Percentiles rank a stretch among this genome's conserved stretches.
These are phyloP conservation scores for Chondrosia reniformis DNA, from an alignment of 37 sponge, comb jelly and placozoan genomes.

Conservation along the genomic window DNA sequence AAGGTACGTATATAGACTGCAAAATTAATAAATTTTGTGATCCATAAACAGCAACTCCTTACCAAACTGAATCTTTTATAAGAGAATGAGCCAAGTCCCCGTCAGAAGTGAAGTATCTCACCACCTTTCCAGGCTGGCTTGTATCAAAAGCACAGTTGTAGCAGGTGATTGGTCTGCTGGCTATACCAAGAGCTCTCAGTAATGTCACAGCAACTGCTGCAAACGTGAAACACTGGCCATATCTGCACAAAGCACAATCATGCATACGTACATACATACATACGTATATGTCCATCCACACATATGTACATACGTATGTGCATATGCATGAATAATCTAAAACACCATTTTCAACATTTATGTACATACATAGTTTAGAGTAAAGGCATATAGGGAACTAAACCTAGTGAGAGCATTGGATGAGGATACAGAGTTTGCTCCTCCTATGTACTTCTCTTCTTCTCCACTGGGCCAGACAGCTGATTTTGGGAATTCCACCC, in stretches of 20 bases:
- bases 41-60: too few relatives aligned
- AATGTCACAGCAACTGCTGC: constrained; percentile 70
- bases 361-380: too few relatives aligned
- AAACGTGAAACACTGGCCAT: constrained; percentile 81
- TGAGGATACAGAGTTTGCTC: too few relatives aligned
- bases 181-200: constrained; percentile 73
- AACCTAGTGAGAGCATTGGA: too few relatives aligned
- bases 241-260: constrained; percentile 27
- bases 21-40: neutral
- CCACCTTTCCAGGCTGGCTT: constrained; percentile 28
- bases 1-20: too few relatives aligned
- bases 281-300: neutral
- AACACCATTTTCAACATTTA: too few relatives aligned
- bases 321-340: too few relatives aligned
- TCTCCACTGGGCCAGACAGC: too few relatives aligned
- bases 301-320: neutral
- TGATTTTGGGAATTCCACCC: too few relatives aligned
- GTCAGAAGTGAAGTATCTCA: constrained; percentile 50
- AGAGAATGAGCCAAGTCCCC: constrained; percentile 49
- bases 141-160: constrained; percentile 66
- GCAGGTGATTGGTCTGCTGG: constrained; percentile 75
- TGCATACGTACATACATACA: neutral
- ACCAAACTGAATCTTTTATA: constrained; percentile 47
- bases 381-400: too few relatives aligned
- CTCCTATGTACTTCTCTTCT: too few relatives aligned